A percentile compares a stretch with the other conserved stretches of the same genome.
These are phyloP conservation scores for Siderastrea siderea DNA, from an alignment of 92 coral and sea anemone species.

Conservation along the genomic window DNA sequence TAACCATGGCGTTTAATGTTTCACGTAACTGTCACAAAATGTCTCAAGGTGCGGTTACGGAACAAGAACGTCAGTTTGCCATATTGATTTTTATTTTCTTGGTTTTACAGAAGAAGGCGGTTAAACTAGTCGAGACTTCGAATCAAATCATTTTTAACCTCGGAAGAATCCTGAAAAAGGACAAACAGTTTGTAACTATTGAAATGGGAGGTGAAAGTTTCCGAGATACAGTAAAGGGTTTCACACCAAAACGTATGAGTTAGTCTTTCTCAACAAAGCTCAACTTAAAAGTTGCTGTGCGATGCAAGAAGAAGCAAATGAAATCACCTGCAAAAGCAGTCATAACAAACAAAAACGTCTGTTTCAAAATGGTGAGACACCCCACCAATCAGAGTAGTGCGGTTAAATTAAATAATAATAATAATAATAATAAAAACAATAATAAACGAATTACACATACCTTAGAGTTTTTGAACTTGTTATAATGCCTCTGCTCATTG, in stretches of 20 bases:
- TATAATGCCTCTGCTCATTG: conserved; percentile 22
- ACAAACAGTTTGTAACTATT: too few relatives aligned
- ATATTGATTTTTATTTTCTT: too few relatives aligned
- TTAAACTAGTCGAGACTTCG: not conserved
- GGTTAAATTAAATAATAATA: not conserved
- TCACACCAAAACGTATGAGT: not conserved
- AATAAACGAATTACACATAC: conserved; percentile 2
- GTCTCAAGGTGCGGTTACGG: too few relatives aligned
- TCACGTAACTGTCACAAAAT: too few relatives aligned
- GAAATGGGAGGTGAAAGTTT: too few relatives aligned
- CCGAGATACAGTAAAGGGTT: not conserved
- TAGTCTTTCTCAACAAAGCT: not conserved
- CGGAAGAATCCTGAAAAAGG: too few relatives aligned
- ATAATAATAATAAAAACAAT: too few relatives aligned
- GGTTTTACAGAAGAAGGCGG: too few relatives aligned
- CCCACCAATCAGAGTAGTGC: not conserved
- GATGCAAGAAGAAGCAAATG: not conserved
- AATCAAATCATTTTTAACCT: not conserved
- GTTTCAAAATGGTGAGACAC: not conserved
- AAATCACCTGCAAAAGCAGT: not conserved
- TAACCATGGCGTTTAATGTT: too few relatives aligned
- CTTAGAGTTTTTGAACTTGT: conserved; percentile 17
- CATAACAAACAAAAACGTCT: not conserved
- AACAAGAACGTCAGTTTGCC: too few relatives aligned
- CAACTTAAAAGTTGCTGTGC: not conserved